phyloP scores from a whole-genome alignment of 2,888 invertebrate genomes.

The Toxonevra muliebris region DNA sequence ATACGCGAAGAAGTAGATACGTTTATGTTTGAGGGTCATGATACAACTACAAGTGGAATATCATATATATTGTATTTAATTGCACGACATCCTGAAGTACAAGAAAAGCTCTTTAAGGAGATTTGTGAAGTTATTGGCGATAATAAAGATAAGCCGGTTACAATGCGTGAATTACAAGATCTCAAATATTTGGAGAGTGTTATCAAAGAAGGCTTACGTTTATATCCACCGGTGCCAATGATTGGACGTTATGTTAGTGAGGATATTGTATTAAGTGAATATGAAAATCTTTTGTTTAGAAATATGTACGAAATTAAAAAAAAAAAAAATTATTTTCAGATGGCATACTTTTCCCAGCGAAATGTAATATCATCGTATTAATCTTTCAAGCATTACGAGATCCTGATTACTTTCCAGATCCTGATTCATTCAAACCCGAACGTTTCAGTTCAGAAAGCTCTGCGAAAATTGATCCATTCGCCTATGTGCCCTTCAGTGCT shows the following conservation, averaged over 20 bases:
- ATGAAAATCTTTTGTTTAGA: slow-evolving; percentile 54
- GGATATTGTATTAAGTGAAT: slow-evolving; percentile 66
- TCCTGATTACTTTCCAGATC: slow-evolving; percentile 54
- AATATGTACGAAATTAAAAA: too few species aligned
- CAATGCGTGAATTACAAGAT: slow-evolving; percentile 49
- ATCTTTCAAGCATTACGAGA: too few species aligned
- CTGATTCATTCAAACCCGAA: slow-evolving; percentile 56
- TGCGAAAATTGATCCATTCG: slow-evolving; percentile 56
- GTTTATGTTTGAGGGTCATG: slow-evolving; percentile 68
- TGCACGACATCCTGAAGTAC: slow-evolving; percentile 54
- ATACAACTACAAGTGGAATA: slow-evolving; percentile 58
- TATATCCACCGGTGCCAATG: slow-evolving; percentile 73
- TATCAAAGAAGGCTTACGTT: slow-evolving; percentile 72
- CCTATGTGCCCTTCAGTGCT: slow-evolving; percentile 58
- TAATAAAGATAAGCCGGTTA: slow-evolving; percentile 53
- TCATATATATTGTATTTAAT: slow-evolving; percentile 55
- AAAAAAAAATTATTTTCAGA: slow-evolving; percentile 52
- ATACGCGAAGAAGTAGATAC: slow-evolving; percentile 77
- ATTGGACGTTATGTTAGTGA: slow-evolving; percentile 69
- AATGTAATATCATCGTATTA: too few species aligned
- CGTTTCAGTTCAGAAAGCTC: slow-evolving; percentile 67
- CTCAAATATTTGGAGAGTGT: slow-evolving; percentile 69
- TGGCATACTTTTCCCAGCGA: slow-evolving; percentile 50
- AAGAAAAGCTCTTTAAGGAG: slow-evolving; percentile 52
- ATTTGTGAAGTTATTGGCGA: slow-evolving; percentile 52